A percentile compares a stretch with the other conserved stretches of the same genome.
These are phyloP conservation scores for Amorpha juglandis DNA, from an alignment of 2,888 invertebrate genomes.

Conservation along the genomic window DNA sequence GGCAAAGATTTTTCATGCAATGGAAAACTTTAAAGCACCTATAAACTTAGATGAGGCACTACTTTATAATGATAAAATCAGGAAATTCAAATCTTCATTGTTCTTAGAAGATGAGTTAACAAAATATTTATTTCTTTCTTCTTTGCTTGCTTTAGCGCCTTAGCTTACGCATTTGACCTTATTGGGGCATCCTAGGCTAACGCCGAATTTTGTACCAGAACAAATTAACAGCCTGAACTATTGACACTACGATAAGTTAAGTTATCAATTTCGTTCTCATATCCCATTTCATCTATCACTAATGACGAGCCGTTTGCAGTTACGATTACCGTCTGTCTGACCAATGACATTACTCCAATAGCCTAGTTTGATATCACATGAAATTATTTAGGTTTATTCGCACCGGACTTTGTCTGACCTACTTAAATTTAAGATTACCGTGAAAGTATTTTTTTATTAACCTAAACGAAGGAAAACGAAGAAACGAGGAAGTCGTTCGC, in stretches of 20 bases:
- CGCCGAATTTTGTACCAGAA: too few species aligned
- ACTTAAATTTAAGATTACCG: not conserved
- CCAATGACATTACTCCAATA: constrained; percentile 16
- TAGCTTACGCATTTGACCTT: too few species aligned
- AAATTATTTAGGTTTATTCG: constrained; percentile 12
- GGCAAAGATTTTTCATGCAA: too few species aligned
- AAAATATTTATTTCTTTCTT: too few species aligned
- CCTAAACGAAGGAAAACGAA: too few species aligned
- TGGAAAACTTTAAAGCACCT: too few species aligned
- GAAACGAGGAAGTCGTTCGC: too few species aligned
- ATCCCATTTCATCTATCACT: constrained; percentile 19
- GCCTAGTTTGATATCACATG: constrained; percentile 8
- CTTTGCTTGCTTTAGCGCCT: too few species aligned
- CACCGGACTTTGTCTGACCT: constrained; percentile 1
- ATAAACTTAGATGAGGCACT: too few species aligned
- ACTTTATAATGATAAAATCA: too few species aligned
- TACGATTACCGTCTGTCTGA: not conserved
- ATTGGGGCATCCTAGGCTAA: not conserved
- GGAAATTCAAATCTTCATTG: too few species aligned
- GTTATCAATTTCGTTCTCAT: not conserved
- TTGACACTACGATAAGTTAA: not conserved
- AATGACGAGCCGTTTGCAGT: not conserved
- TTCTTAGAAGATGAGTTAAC: too few species aligned
- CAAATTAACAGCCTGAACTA: not conserved
- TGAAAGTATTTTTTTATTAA: not conserved